Base-by-base conservation (phyloP, 2,888 invertebrate species). In the Lithosia quadra region DNA sequence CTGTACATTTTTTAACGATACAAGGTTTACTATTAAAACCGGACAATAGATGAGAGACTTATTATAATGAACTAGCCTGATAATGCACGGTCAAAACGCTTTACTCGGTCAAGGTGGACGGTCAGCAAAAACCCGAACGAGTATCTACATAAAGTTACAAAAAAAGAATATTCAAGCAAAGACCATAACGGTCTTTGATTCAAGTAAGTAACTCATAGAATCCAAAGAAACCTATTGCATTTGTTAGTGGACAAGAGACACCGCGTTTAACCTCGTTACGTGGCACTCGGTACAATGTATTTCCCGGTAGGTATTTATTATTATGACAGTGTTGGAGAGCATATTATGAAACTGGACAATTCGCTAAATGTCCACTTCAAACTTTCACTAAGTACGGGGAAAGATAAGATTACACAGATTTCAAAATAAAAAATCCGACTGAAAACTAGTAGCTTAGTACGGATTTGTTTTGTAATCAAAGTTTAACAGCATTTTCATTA, bases 81-180 rank as follows among this genome's bases (percentile, higher is more conserved):
- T 83, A 84, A 83, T 84, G 86, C 89, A 86, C 84, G 89, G 90
- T 84, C 87, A 79, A 69, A 28, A 57, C 65, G 67, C 63, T 65
- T 79, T 80, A 84, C 79, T 84, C 84, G 88, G 89, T 90, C 91
- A 91, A 91, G 91, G 91, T 78, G 75, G 68, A 69, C 65, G n/a
- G n/a, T 72, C 49, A 65, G 36, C 63, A 65, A 70, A 75, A 68
- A 70, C 68, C 58, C n/a, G 65, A 61, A 53, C 60, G 13, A 28
- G n/a, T n/a, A n/a, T n/a, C 18, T 49, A 58, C 59, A 59, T 59
- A 65, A 63, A 63, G 34, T 65, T 28, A 33, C 49, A 60, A 69
- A 67, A 69, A 55, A 63, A 21, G 7, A 10, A 61, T 69, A 63
- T 58, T 56, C 21, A n/a, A n/a, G n/a, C n/a, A n/a, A n/a, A n/a